Evolutionary conservation across 1,140 invertebrate genomes (phyloP).

Genomic region (Sesamia nonagrioides): DNA sequence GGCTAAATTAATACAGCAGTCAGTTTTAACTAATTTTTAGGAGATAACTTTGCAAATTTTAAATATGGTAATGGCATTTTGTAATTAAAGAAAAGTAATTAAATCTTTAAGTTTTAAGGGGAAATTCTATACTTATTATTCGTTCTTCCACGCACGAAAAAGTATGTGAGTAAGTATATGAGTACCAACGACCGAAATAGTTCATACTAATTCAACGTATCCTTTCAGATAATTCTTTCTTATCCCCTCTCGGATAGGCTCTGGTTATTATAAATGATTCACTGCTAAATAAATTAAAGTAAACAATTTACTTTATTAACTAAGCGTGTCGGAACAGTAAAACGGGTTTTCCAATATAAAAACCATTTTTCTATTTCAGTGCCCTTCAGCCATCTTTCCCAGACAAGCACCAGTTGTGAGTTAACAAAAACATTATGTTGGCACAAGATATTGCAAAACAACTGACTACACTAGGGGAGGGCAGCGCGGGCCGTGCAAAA

Average conservation of each 20-base stretch:
- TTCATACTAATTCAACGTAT: too few species aligned
- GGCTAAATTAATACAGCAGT: constrained; percentile 53
- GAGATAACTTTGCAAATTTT: constrained; percentile 31
- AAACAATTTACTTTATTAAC: too few species aligned
- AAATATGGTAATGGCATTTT: background rate
- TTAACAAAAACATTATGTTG: constrained; percentile 17
- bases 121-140: background rate
- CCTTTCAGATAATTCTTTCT: too few species aligned
- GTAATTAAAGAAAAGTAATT: constrained; percentile 16
- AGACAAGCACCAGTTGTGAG: background rate
- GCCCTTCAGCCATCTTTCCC: background rate
- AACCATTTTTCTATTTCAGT: background rate
- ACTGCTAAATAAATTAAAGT: too few species aligned
- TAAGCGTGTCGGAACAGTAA: too few species aligned
- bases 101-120: background rate
- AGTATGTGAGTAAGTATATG: too few species aligned
- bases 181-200: too few species aligned
- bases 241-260: too few species aligned
- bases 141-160: background rate
- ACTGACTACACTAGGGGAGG: constrained; percentile 11
- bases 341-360: background rate
- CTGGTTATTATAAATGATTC: too few species aligned
- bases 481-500: background rate
- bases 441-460: constrained; percentile 22
- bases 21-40: constrained; percentile 43